phyloP scores from a whole-genome alignment of 2,113 vertebrate genomes.

The Mormyrus iriodes region DNA sequence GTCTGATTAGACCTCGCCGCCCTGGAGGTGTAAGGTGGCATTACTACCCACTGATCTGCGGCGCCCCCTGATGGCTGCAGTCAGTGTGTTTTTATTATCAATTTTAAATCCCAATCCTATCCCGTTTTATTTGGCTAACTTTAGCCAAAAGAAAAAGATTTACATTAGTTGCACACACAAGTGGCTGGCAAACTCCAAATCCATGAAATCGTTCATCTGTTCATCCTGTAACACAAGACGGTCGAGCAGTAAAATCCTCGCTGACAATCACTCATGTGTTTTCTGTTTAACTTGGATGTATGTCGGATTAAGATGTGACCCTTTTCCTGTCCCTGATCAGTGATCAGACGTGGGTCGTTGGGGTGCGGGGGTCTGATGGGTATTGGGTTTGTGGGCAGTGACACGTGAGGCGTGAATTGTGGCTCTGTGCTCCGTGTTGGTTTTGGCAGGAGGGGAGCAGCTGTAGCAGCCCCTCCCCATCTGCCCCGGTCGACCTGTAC shows the following conservation, averaged over 20 bases:
- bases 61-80: neutral
- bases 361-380: constrained; percentile 29
- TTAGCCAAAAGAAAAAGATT: constrained; percentile 5
- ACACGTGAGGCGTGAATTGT: constrained; percentile 33
- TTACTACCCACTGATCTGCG: neutral
- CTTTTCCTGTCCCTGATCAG: constrained; percentile 20
- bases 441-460: constrained; percentile 32
- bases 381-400: constrained; percentile 19
- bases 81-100: constrained; percentile 1
- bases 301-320: constrained; percentile 25
- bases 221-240: neutral
- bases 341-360: constrained; percentile 33
- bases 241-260: neutral
- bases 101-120: neutral
- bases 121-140: neutral
- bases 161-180: neutral
- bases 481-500: neutral
- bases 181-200: neutral
- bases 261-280: constrained; percentile 20
- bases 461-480: neutral
- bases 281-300: constrained; percentile 16
- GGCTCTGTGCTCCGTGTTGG: constrained; percentile 34
- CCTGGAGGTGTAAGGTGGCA: neutral
- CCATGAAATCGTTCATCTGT: neutral
- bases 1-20: neutral